Conservation (phyloP, 1,140 invertebrate genomes). For the Zophobas morio region DNA sequence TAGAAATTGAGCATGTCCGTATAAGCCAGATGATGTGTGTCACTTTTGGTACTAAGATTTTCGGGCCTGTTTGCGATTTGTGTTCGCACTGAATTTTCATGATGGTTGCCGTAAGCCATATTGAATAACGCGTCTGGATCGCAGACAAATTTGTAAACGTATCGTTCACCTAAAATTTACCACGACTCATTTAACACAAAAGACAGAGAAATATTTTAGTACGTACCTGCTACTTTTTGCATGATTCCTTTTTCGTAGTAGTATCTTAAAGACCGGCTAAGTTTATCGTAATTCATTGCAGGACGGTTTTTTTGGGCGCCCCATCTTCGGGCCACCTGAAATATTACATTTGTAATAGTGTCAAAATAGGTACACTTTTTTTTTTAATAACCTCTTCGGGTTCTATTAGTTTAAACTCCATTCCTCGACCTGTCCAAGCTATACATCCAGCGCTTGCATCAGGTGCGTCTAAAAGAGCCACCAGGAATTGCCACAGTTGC, state of each 20-base stretch:
- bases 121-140: conserved; percentile 94
- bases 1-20: conserved; percentile 67
- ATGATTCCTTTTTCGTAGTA: conserved; percentile 99
- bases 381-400: conserved; percentile 85
- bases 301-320: conserved; percentile 91
- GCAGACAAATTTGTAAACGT: conserved; percentile 97
- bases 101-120: conserved; percentile 77
- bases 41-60: conserved; percentile 60
- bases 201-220: conserved; percentile 1
- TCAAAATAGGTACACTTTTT: no score
- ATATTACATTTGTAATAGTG: background rate
- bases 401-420: conserved; percentile 96
- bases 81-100: conserved; percentile 50
- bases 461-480: conserved; percentile 90
- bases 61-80: conserved; percentile 55
- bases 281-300: conserved; percentile 98
- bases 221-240: conserved; percentile 93
- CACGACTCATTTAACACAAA: conserved; percentile 52
- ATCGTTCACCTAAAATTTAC: conserved; percentile 84
- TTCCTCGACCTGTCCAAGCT: conserved; percentile 94
- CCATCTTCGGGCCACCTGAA: conserved; percentile 85
- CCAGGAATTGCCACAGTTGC: conserved; percentile 95
- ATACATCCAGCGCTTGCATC: conserved; percentile 87
- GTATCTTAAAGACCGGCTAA: conserved; percentile 92
- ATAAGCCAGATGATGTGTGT: conserved; percentile 65